A percentile compares a stretch with the other conserved stretches of the same genome.
These are phyloP conservation scores for Porites lutea DNA, from an alignment of 64 coral and sea anemone genomes.

Conservation along the genomic window DNA sequence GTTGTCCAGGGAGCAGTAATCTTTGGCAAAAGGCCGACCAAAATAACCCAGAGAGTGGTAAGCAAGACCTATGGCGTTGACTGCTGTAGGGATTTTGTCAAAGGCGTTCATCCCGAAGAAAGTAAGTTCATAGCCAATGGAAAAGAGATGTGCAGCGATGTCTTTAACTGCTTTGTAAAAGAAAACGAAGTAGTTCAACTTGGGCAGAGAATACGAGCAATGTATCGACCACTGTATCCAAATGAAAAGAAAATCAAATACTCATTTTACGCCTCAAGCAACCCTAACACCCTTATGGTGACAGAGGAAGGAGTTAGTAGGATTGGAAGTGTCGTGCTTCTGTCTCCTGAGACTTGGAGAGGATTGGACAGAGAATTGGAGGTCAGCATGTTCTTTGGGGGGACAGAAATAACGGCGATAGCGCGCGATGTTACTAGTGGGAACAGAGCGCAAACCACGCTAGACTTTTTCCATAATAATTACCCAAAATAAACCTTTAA, in stretches of 20 bases:
- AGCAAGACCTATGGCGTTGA: slow-evolving; percentile 17
- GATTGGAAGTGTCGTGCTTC: slow-evolving; percentile 15
- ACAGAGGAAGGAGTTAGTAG: neutral
- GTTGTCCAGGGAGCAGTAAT: slow-evolving; percentile 14
- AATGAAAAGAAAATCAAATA: slow-evolving; percentile 1
- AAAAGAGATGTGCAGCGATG: slow-evolving; percentile 2
- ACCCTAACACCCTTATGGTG: neutral
- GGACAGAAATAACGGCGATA: slow-evolving; percentile 7
- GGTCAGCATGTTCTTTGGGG: slow-evolving; percentile 22
- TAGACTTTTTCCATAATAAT: neutral
- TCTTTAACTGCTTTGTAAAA: slow-evolving; percentile 9
- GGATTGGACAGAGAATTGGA: slow-evolving; percentile 12
- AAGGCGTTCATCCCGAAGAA: neutral
- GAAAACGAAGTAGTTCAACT: slow-evolving; percentile 25
- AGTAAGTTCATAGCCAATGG: slow-evolving; percentile 20
- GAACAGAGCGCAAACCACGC: neutral
- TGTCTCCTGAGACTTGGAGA: slow-evolving; percentile 22
- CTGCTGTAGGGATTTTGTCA: slow-evolving; percentile 8
- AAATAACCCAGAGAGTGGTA: neutral
- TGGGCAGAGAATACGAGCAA: neutral
- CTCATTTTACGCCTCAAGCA: slow-evolving; percentile 6
- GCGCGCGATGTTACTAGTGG: slow-evolving; percentile 8
- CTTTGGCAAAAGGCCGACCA: neutral
- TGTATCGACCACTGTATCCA: slow-evolving; percentile 28
- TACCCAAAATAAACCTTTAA: too few species aligned